phyloP scores from a whole-genome alignment of 2,113 vertebrate genomes.

The Condylura cristata region DNA sequence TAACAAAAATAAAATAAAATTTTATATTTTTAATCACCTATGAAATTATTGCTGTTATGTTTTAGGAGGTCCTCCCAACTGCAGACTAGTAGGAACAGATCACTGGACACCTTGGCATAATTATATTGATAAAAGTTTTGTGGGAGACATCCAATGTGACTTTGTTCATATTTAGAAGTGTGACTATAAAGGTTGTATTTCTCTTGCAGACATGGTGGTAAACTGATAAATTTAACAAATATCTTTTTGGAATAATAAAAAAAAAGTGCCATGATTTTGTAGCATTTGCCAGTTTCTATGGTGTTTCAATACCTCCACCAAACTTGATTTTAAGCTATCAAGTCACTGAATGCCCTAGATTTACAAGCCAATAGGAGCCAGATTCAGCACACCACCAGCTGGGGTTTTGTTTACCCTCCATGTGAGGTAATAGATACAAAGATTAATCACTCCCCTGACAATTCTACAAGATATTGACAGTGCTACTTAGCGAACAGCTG shows the following conservation, averaged over 20 bases:
- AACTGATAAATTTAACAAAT: background rate
- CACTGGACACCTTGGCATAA: background rate
- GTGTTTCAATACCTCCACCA: background rate
- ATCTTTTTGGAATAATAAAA: background rate
- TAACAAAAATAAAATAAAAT: constrained; percentile 21
- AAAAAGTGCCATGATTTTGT: background rate
- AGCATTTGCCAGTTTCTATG: background rate
- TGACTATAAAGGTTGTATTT: background rate
- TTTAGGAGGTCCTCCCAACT: background rate
- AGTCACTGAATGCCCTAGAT: background rate
- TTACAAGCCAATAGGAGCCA: background rate
- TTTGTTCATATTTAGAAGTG: background rate
- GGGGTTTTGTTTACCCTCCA: background rate
- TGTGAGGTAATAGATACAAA: constrained; percentile 14
- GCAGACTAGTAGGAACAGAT: background rate
- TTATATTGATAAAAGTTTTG: background rate
- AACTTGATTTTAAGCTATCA: constrained; percentile 6
- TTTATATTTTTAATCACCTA: background rate
- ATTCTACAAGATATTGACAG: background rate
- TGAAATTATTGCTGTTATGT: background rate
- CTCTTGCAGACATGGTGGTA: background rate
- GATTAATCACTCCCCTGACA: constrained; percentile 48
- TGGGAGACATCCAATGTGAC: background rate
- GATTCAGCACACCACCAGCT: background rate
- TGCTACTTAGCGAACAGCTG: background rate